These are phyloP conservation scores for Aldrovandia affinis DNA, from an alignment of 2,797 vertebrate species.

Conservation along the genomic window DNA sequence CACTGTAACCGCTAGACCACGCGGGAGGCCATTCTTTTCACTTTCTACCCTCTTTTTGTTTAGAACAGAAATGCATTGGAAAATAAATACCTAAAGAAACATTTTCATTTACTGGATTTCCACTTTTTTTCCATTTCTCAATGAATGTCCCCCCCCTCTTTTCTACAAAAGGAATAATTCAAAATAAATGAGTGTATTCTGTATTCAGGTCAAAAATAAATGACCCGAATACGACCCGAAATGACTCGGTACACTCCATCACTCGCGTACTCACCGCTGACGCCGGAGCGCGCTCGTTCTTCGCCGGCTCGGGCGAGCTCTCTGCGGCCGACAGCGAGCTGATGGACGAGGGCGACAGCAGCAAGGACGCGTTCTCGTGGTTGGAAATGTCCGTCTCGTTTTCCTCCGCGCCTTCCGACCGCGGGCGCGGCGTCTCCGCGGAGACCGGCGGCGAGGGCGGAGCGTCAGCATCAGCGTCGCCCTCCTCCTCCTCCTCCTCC, in stretches of 20 bases:
- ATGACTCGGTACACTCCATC: not conserved
- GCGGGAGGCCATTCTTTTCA: too few species aligned
- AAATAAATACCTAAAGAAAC: too few species aligned
- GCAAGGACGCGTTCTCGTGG: constrained; percentile 74
- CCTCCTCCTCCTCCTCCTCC: constrained; percentile 39
- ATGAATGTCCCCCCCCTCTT: too few species aligned
- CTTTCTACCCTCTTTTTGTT: too few species aligned
- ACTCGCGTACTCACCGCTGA: constrained; percentile 62
- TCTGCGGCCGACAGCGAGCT: constrained; percentile 69
- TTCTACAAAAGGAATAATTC: too few species aligned
- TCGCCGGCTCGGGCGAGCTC: constrained; percentile 81
- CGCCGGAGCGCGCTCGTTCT: constrained; percentile 60
- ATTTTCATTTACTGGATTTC: too few species aligned
- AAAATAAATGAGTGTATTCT: too few species aligned
- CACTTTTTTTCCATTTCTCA: too few species aligned
- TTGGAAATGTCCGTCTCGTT: constrained; percentile 62
- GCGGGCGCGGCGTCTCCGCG: constrained; percentile 58
- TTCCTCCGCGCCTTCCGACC: constrained; percentile 59
- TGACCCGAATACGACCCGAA: too few species aligned
- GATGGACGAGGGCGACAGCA: constrained; percentile 71
- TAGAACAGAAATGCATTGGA: too few species aligned
- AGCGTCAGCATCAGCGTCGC: constrained; percentile 41
- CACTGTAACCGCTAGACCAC: too few species aligned
- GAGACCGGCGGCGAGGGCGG: constrained; percentile 57
- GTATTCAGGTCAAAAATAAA: too few species aligned